These are phyloP conservation scores for Trinectes maculatus DNA, from an alignment of 2,113 vertebrate genomes.

Conservation along the genomic window DNA sequence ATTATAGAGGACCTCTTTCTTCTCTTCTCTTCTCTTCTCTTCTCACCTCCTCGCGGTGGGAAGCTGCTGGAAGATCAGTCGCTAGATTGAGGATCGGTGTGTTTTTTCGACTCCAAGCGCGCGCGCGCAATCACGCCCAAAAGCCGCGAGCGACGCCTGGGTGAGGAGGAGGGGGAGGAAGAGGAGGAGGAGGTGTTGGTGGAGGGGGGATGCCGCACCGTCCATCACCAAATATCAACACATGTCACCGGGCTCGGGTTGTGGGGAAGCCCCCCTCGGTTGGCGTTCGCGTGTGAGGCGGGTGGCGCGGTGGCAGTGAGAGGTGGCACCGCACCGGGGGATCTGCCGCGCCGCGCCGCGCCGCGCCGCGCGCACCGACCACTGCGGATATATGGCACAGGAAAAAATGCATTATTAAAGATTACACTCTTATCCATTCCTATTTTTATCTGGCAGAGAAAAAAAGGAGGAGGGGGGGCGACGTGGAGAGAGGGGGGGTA, in stretches of 20 bases:
- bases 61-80: conserved; percentile 21
- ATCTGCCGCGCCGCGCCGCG: conserved; percentile 49
- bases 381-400: conserved; percentile 76
- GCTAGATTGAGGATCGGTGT: conserved; percentile 53
- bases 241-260: conserved; percentile 75
- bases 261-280: conserved; percentile 77
- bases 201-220: conserved; percentile 73
- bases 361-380: conserved; percentile 41
- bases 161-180: conserved; percentile 50
- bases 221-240: conserved; percentile 81
- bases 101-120: conserved; percentile 70
- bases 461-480: neutral
- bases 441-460: conserved; percentile 66
- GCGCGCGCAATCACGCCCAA: conserved; percentile 80
- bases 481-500: neutral
- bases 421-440: conserved; percentile 69
- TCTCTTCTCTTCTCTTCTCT: conserved; percentile 42
- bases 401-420: conserved; percentile 79
- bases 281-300: conserved; percentile 69
- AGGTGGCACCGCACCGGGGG: conserved; percentile 45
- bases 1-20: conserved; percentile 78
- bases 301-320: conserved; percentile 56
- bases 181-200: conserved; percentile 28
- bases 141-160: conserved; percentile 72
- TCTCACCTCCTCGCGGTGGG: neutral